phyloP scores from a whole-genome alignment of 2,797 vertebrate species.

The Acridotheres tristis region DNA sequence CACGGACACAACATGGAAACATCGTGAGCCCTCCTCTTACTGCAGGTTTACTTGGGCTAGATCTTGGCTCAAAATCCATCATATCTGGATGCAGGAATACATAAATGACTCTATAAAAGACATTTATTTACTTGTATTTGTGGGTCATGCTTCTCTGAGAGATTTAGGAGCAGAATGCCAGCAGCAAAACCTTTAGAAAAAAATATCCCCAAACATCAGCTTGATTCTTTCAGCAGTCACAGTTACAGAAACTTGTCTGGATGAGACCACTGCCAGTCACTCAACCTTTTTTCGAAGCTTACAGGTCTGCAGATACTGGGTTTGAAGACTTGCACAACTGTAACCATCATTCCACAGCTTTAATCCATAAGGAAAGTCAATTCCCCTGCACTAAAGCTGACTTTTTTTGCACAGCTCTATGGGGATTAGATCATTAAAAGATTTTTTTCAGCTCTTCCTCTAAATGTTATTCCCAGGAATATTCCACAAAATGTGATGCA shows the following conservation, averaged over 20 bases:
- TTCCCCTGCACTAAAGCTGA: neutral
- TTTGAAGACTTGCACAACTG: neutral
- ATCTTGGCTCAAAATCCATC: neutral
- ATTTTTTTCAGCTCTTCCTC: neutral
- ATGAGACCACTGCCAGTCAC: neutral
- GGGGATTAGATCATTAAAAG: neutral
- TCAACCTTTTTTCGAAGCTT: neutral
- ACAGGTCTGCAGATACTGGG: neutral
- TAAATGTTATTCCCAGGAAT: neutral
- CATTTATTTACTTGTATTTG: neutral
- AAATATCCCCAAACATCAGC: neutral
- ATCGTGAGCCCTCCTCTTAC: neutral
- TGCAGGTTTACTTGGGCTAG: neutral
- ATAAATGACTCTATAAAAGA: neutral
- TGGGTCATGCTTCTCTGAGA: neutral
- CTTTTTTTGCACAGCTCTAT: neutral
- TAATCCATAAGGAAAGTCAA: neutral
- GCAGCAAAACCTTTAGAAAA: neutral
- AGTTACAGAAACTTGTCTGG: neutral
- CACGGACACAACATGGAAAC: neutral
- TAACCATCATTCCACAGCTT: neutral
- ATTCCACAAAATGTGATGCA: neutral
- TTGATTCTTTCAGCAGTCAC: neutral
- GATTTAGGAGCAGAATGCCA: neutral
- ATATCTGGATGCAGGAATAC: neutral